A percentile compares a stretch with the other conserved stretches of the same genome.
Evolutionary conservation across 1,140 invertebrate genomes (phyloP).

Genomic region (Drosophila mayri): DNA sequence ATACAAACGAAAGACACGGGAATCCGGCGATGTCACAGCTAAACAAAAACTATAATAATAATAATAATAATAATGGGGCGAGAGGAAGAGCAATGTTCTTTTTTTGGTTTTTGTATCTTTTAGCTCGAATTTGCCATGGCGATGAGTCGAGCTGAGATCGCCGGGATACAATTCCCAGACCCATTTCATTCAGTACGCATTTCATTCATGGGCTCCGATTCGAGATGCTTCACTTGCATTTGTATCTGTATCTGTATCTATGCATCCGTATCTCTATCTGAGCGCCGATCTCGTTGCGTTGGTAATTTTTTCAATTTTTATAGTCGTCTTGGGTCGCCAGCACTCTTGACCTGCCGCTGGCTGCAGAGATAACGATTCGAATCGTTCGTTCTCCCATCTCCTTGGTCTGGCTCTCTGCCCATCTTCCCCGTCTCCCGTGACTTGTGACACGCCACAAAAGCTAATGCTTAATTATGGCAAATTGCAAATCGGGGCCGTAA

Average conservation of each 20-base stretch:
- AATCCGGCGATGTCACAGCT: slow-evolving; percentile 41
- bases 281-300: slow-evolving; percentile 48
- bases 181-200: slow-evolving; percentile 75
- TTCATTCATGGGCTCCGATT: slow-evolving; percentile 74
- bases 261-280: slow-evolving; percentile 18
- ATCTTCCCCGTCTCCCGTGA: slow-evolving; percentile 1
- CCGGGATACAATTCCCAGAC: slow-evolving; percentile 47
- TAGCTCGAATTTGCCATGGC: slow-evolving; percentile 50
- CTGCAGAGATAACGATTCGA: slow-evolving; percentile 35
- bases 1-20: slow-evolving; percentile 65
- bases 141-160: slow-evolving; percentile 27
- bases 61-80: slow-evolving; percentile 20
- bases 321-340: slow-evolving; percentile 59
- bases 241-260: slow-evolving; percentile 29
- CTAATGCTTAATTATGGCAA: slow-evolving; percentile 82
- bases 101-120: slow-evolving; percentile 39
- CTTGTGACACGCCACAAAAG: slow-evolving; percentile 47
- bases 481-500: slow-evolving; percentile 71
- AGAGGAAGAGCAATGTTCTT: slow-evolving; percentile 1
- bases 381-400: slow-evolving; percentile 24
- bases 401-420: not conserved
- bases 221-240: slow-evolving; percentile 37
- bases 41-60: slow-evolving; percentile 50
- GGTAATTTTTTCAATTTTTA: slow-evolving; percentile 77
- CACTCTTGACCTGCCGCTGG: slow-evolving; percentile 58